Evolutionary conservation across 2,888 invertebrate species (phyloP).

Genomic region (Congeria kusceri): DNA sequence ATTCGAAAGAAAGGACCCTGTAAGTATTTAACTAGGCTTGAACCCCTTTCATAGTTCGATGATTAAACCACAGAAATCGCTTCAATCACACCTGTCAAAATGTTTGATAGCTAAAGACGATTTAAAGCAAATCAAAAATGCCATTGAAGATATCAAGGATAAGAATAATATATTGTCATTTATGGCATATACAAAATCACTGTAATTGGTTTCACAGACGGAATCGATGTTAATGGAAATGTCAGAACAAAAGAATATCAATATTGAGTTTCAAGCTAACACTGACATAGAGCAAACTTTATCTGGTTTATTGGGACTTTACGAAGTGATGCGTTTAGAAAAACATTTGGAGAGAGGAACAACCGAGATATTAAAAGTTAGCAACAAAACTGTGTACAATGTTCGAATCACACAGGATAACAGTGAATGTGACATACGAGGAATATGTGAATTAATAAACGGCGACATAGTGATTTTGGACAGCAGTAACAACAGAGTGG

Average conservation of each 20-base stretch:
- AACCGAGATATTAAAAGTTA: not conserved
- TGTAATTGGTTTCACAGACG: too few relatives aligned
- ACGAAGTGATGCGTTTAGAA: too few relatives aligned
- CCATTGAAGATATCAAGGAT: not conserved
- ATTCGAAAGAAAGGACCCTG: too few relatives aligned
- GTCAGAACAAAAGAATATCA: not conserved
- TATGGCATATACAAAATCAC: too few relatives aligned
- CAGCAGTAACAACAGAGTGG: not conserved
- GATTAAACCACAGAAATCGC: not conserved
- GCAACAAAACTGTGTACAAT: not conserved
- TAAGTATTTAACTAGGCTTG: too few relatives aligned
- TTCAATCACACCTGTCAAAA: not conserved
- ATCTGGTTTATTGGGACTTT: too few relatives aligned
- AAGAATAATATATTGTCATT: too few relatives aligned
- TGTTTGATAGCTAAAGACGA: not conserved
- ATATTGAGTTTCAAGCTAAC: not conserved
- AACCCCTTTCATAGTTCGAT: too few relatives aligned
- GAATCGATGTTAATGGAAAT: not conserved
- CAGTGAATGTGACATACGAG: not conserved
- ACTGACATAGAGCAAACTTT: too few relatives aligned
- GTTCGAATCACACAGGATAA: not conserved
- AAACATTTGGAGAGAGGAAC: not conserved
- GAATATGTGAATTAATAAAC: not conserved
- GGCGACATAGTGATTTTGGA: not conserved
- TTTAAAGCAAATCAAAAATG: not conserved